Percentiles rank a stretch among this genome's conserved stretches.
Conservation (phyloP, 2,888 invertebrate species). For the Drosophila mimica region DNA sequence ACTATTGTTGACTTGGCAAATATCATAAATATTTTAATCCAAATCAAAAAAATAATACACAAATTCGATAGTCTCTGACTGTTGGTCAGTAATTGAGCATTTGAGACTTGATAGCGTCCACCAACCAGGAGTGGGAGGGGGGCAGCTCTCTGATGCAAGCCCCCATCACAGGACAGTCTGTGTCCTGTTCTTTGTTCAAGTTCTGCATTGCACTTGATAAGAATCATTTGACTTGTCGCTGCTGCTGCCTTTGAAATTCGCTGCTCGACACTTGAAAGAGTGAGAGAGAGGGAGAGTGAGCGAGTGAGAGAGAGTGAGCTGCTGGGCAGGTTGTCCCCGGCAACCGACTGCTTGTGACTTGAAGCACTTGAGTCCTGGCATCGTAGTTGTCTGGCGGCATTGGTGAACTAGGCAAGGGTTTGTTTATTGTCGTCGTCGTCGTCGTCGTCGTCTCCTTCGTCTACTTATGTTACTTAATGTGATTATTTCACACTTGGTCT, state of each 20-base stretch:
- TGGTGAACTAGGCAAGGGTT: neutral
- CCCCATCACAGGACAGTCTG: constrained; percentile 2
- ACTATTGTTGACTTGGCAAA: no score
- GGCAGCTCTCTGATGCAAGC: neutral
- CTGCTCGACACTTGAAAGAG: neutral
- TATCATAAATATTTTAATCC: no score
- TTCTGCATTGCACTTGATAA: constrained; percentile 22
- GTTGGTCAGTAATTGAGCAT: neutral
- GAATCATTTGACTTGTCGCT: constrained; percentile 41
- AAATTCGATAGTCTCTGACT: neutral
- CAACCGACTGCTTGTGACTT: constrained; percentile 22
- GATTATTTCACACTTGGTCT: constrained; percentile 78
- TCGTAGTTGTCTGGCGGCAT: neutral
- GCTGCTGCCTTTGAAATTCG: constrained; percentile 23
- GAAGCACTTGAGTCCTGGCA: constrained; percentile 16
- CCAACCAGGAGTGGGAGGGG: no score
- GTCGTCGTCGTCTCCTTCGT: constrained; percentile 37
- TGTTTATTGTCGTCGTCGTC: constrained; percentile 37
- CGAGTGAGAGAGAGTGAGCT: no score
- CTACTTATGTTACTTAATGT: constrained; percentile 65
- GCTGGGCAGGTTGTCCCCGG: neutral
- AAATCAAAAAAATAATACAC: neutral
- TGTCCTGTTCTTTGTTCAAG: constrained; percentile 3
- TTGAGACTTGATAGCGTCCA: neutral
- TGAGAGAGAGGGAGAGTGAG: neutral